Conservation (phyloP, 2,888 invertebrate species). For the Crematogaster levior region DNA sequence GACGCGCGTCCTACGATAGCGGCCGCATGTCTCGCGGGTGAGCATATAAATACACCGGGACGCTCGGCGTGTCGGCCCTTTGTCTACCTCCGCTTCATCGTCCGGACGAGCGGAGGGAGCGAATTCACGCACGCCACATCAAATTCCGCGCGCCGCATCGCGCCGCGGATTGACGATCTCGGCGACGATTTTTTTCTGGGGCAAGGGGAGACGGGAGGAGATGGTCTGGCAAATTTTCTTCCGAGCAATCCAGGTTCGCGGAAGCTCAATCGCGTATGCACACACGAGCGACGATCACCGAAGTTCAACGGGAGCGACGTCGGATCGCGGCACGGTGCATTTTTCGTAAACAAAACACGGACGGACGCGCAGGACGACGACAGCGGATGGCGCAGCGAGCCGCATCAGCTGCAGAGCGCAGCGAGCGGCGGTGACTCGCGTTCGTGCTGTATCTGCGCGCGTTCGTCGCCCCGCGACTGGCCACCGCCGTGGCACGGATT, state of each 20-base stretch:
- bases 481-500: slow-evolving; percentile 44
- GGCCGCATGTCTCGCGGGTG: slow-evolving; percentile 5
- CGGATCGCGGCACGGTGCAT: slow-evolving; percentile 63
- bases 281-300: slow-evolving; percentile 15
- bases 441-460: slow-evolving; percentile 76
- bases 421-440: slow-evolving; percentile 71
- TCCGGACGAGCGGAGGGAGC: slow-evolving; percentile 9
- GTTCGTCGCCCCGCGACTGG: slow-evolving; percentile 71
- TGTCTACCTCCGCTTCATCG: slow-evolving; percentile 35
- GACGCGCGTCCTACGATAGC: neutral
- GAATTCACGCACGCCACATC: slow-evolving; percentile 14
- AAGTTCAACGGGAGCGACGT: slow-evolving; percentile 52
- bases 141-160: slow-evolving; percentile 16
- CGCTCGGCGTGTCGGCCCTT: slow-evolving; percentile 10
- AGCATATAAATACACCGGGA: slow-evolving; percentile 33
- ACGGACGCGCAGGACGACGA: slow-evolving; percentile 45
- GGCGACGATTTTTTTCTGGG: neutral
- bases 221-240: neutral
- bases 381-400: slow-evolving; percentile 43
- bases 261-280: neutral
- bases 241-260: neutral
- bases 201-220: neutral
- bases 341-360: slow-evolving; percentile 65
- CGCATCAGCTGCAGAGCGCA: slow-evolving; percentile 75
- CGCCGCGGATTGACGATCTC: neutral